Conservation (phyloP, 1,140 invertebrate genomes). For the Papilio polytes region DNA sequence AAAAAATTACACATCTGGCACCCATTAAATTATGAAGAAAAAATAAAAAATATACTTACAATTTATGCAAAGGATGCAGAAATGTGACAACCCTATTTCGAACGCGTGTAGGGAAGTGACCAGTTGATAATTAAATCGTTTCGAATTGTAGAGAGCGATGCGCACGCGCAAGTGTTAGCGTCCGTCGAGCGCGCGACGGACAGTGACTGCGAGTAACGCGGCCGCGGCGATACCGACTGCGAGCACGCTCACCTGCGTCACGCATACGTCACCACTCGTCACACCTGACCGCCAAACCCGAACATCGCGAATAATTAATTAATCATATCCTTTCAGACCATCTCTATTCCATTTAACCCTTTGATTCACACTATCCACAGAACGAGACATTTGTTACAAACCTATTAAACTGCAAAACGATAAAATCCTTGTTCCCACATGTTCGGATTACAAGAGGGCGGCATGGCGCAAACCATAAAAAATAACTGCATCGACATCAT, state of each 20-base stretch:
- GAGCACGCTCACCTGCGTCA: conserved; percentile 42
- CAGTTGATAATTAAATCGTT: conserved; percentile 40
- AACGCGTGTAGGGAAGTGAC: background rate
- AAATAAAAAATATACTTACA: conserved; percentile 26
- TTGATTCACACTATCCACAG: background rate
- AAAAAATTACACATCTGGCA: background rate
- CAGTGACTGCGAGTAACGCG: conserved; percentile 56
- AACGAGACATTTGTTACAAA: background rate
- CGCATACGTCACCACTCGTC: conserved; percentile 46
- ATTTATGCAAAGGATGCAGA: background rate
- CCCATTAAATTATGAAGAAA: background rate
- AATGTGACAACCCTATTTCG: conserved; percentile 8
- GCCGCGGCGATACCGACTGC: conserved; percentile 44
- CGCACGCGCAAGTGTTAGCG: conserved; percentile 55
- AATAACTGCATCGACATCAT: no score
- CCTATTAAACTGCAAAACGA: background rate
- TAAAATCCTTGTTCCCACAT: no score
- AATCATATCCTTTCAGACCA: background rate
- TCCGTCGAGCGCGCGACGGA: conserved; percentile 53
- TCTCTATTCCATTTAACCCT: background rate
- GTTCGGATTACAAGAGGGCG: no score
- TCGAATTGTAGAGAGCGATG: conserved; percentile 53
- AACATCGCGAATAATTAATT: background rate
- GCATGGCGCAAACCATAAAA: no score
- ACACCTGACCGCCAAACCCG: conserved; percentile 3